Base-by-base conservation (phyloP, 2,113 vertebrate species). In the Cyanocitta stelleri region DNA sequence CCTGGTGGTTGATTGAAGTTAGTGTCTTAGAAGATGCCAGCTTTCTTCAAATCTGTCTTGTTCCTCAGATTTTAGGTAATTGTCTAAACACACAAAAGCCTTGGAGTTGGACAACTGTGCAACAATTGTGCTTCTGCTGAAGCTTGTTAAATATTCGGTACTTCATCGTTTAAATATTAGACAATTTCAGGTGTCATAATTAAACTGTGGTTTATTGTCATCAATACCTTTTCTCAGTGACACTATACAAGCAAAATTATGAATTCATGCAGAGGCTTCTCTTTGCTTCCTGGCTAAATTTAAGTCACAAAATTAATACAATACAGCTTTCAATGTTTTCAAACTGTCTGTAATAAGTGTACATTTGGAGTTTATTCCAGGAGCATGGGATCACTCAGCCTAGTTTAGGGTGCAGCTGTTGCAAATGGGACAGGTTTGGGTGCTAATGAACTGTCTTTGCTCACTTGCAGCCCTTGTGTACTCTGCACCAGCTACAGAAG, bases 391-490 rank as follows among this genome's bases (percentile, higher is more conserved):
- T 77, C 21, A 5, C 15, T 37, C 32, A n/a, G 32, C 11, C 13
- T 33, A 39, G 35, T 48, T 89, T 39, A 51, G 48, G 35, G 67
- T 41, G 72, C 58, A 78, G 68, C 30, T 55, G 51, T 43, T 66
- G 48, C 20, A 54, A 10, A 39, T 39, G 48, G 46, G 51, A 13
- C 10, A 62, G 73, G 52, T 54, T 19, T 19, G 62, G 43, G 24
- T 84, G 88, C 44, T 97, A 54, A 85, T 61, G 39, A 79, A 52
- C 66, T 84, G 23, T 93, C 41, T 95, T 75, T 69, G 56, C 74
- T 94, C 32, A 8, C 35, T 92, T 85, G 33, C 90, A 98, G 97
- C 67, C 52, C 94, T 77, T 30, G 51, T 35, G 10, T 85, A n/a
- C 74, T 83, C 89, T 69, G 82, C 94, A 52, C 12, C 95, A 3